Conservation (phyloP, 1,140 invertebrate species). For the Bombyx mandarina region DNA sequence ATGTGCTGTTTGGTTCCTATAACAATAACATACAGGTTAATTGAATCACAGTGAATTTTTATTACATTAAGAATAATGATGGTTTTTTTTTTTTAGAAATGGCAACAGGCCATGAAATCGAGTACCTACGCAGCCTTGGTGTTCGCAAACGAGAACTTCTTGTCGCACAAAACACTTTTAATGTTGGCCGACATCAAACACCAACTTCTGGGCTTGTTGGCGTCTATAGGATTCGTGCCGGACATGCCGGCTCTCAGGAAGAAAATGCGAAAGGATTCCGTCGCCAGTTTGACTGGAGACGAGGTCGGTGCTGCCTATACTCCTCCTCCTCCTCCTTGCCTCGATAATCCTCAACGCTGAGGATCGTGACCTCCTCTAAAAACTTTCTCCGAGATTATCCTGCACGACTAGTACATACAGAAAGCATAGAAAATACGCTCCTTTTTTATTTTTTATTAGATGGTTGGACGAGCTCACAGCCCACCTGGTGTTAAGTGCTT, state of each 20-base stretch:
- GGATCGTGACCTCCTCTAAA: too few species aligned
- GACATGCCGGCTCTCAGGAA: slow-evolving; percentile 65
- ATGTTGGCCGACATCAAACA: slow-evolving; percentile 86
- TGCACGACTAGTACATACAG: too few species aligned
- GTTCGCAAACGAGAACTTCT: slow-evolving; percentile 82
- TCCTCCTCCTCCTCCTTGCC: too few species aligned
- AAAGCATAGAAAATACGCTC: too few species aligned
- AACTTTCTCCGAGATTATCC: too few species aligned
- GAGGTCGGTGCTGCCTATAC: slow-evolving; percentile 64
- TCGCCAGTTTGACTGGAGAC: slow-evolving; percentile 77
- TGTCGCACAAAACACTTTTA: slow-evolving; percentile 80
- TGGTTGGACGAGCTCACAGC: too few species aligned
- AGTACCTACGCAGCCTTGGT: slow-evolving; percentile 74
- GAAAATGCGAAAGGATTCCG: slow-evolving; percentile 76
- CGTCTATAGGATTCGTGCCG: slow-evolving; percentile 85
- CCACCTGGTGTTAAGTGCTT: too few species aligned
- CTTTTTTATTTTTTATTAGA: too few species aligned
- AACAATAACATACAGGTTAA: too few species aligned
- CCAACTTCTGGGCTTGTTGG: slow-evolving; percentile 85
- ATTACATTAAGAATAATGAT: slow-evolving; percentile 4
- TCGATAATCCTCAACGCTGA: too few species aligned
- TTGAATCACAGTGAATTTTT: too few species aligned
- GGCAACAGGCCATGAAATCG: slow-evolving; percentile 75
- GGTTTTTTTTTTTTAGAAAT: slow-evolving; percentile 73
- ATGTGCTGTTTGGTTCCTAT: too few species aligned